These are phyloP conservation scores for Platycheirus rosarum DNA, from an alignment of 2,888 invertebrate species.

Conservation along the genomic window DNA sequence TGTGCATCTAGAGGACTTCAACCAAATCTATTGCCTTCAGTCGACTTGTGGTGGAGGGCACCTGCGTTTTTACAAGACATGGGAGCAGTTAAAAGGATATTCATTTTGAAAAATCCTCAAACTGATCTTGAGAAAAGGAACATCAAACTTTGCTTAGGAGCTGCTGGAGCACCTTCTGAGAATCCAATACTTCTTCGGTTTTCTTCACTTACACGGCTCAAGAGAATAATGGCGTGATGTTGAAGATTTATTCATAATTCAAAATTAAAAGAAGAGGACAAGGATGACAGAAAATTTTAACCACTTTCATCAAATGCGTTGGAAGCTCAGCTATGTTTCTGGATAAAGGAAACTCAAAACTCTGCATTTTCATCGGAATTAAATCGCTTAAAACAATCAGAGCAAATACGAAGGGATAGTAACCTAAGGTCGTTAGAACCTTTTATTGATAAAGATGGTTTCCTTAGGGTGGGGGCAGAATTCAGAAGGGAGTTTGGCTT, in stretches of 20 bases:
- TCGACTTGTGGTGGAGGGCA: conserved; percentile 1
- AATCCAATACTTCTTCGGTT: conserved; percentile 1
- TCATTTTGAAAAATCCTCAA: conserved; percentile 5
- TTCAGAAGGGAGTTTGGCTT: conserved; percentile 5
- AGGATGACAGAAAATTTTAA: not conserved
- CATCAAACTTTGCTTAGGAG: not conserved
- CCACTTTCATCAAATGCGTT: not conserved
- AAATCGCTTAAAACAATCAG: not conserved
- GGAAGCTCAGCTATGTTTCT: not conserved
- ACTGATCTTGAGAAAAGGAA: conserved; percentile 15
- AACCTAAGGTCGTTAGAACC: conserved; percentile 5
- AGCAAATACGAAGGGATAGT: not conserved
- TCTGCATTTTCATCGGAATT: conserved; percentile 4
- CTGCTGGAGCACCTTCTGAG: not conserved
- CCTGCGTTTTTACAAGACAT: not conserved
- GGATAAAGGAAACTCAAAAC: conserved; percentile 2
- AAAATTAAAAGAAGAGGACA: not conserved
- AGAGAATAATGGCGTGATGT: not conserved
- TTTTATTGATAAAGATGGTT: conserved; percentile 5
- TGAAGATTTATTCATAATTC: conserved; percentile 11
- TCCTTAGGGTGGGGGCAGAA: not conserved
- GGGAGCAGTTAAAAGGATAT: not conserved
- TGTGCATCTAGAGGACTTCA: conserved; percentile 2
- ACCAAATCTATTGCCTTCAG: conserved; percentile 1
- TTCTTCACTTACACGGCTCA: not conserved